A percentile compares a stretch with the other conserved stretches of the same genome.
Conservation (phyloP, 2,113 vertebrate genomes). For the Leptocoma aspasia region DNA sequence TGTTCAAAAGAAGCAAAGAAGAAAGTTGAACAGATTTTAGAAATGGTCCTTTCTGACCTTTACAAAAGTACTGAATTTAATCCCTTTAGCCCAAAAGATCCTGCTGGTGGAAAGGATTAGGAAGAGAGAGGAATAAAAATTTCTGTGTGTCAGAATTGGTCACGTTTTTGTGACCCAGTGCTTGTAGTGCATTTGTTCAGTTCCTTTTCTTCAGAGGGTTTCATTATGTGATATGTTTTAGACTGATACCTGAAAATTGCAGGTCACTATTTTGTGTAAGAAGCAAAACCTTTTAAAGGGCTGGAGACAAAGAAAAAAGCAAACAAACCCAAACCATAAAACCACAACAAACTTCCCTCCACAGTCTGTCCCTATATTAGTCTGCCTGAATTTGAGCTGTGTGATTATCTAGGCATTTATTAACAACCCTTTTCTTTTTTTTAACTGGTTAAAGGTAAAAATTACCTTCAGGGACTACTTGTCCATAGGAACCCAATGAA, state of each 20-base stretch:
- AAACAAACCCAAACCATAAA: not conserved
- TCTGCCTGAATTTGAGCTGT: not conserved
- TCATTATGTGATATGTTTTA: not conserved
- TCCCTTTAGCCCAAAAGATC: slow-evolving; percentile 5
- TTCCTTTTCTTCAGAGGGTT: not conserved
- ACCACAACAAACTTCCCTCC: not conserved
- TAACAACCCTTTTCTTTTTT: not conserved
- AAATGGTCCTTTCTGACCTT: slow-evolving; percentile 26
- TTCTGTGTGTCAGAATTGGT: not conserved
- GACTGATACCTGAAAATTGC: not conserved
- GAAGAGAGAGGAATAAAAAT: not conserved
- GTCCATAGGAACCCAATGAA: not conserved
- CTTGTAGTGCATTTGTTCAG: not conserved
- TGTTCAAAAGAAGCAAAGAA: not conserved
- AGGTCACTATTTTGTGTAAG: not conserved
- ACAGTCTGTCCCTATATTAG: not conserved
- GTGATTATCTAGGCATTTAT: not conserved
- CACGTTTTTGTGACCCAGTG: not conserved
- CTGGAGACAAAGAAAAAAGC: not conserved
- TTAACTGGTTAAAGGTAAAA: not conserved
- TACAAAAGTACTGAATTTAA: slow-evolving; percentile 27
- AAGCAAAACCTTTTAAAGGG: not conserved
- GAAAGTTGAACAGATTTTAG: slow-evolving; percentile 1
- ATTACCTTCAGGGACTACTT: not conserved
- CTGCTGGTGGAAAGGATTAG: slow-evolving; percentile 12